Percentiles rank a stretch among this genome's conserved stretches.
phyloP scores from a whole-genome alignment of 2,113 vertebrate species.

The Lophius piscatorius region DNA sequence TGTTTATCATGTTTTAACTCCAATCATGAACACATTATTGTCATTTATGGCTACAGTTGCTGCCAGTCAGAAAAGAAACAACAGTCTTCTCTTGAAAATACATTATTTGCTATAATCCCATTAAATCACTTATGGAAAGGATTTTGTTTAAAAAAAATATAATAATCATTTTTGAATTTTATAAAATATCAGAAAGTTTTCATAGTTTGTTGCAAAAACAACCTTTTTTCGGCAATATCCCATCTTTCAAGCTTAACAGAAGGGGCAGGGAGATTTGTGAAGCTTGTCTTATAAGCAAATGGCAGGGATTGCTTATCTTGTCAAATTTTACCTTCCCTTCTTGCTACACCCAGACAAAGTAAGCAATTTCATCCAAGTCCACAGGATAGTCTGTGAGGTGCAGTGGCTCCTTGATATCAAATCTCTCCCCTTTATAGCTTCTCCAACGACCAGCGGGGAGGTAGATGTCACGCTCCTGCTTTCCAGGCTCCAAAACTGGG shows the following conservation, averaged over 20 bases:
- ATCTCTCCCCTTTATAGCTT: slow-evolving; percentile 96
- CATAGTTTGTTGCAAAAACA: neutral
- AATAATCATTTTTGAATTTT: neutral
- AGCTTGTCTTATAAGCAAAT: slow-evolving; percentile 13
- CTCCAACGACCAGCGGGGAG: slow-evolving; percentile 92
- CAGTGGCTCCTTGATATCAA: slow-evolving; percentile 88
- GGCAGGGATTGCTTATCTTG: neutral
- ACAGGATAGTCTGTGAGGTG: slow-evolving; percentile 92
- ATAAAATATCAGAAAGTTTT: neutral
- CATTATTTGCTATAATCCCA: neutral
- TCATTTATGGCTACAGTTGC: neutral
- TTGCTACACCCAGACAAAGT: slow-evolving; percentile 86
- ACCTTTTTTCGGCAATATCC: neutral
- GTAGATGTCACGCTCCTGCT: slow-evolving; percentile 94
- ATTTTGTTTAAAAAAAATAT: neutral
- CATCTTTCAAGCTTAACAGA: neutral
- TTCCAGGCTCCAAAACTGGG: slow-evolving; percentile 92
- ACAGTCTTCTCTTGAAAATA: slow-evolving; percentile 4
- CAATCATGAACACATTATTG: neutral
- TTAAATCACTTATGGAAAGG: neutral
- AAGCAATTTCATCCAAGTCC: slow-evolving; percentile 93
- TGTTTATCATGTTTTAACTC: neutral
- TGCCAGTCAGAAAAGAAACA: neutral
- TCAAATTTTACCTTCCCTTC: slow-evolving; percentile 11
- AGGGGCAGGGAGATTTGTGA: neutral